phyloP scores from a whole-genome alignment of 2,113 vertebrate genomes.

The Bubalus kerabau region DNA sequence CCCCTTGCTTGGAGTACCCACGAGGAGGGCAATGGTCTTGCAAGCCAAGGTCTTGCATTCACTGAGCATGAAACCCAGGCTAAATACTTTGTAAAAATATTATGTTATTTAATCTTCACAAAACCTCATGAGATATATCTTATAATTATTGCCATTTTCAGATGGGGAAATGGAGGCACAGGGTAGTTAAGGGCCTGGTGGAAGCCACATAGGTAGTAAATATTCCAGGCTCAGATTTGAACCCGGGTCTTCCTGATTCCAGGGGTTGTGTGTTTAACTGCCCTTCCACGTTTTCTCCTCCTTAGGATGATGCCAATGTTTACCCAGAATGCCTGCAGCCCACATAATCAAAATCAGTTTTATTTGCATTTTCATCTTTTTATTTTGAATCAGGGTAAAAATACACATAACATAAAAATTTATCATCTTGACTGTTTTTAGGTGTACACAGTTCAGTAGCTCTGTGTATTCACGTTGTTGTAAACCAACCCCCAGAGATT shows the following conservation, averaged over 20 bases:
- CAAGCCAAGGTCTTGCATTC: neutral
- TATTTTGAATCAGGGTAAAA: neutral
- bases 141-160: neutral
- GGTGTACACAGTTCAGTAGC: accelerated
- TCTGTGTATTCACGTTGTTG: accelerated
- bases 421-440: neutral
- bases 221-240: neutral
- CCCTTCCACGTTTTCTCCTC: neutral
- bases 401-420: neutral
- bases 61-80: neutral
- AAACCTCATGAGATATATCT: neutral
- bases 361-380: neutral
- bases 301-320: neutral
- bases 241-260: neutral
- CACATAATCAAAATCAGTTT: neutral
- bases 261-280: neutral
- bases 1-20: neutral
- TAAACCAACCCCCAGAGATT: neutral
- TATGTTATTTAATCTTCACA: slow-evolving; percentile 24
- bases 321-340: neutral
- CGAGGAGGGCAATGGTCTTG: neutral
- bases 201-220: neutral
- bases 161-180: neutral
- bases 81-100: neutral
- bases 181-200: neutral